Evolutionary conservation across 2,888 invertebrate species (phyloP), one percentile per base, ranked within the genome.

Genomic region (Tryphoninae sp.): DNA sequence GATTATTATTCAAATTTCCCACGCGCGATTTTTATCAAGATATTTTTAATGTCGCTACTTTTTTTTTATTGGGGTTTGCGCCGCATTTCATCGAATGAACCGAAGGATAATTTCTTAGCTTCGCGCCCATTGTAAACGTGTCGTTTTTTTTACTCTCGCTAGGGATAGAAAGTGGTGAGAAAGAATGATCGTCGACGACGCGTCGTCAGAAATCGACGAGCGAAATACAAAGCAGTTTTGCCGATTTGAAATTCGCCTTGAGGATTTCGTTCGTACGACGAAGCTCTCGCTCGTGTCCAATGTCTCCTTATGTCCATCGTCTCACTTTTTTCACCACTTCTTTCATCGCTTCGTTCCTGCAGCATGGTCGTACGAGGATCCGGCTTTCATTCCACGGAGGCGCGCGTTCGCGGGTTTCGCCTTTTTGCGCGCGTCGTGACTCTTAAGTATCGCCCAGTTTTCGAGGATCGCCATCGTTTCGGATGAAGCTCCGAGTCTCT

Each of bases 361-460:
- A 65, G n/a, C 68, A 33, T 59, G 33, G 65, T 45, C 40, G 19
- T 45, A 51, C 81, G 83, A 69, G 85, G 82, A 86, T 84, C 83
- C 83, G 75, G 82, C 80, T 85, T 86, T 88, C 86, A 87, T 88
- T 88, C 86, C 81, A 76, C 84, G 80, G 65, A 85, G 74, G 85
- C 83, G 67, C 84, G 81, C 85, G 85, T 33, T 9, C 59, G 19
- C 81, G 84, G 84, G 82, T 88, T 88, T 86, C 86, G 84, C 85
- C 80, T 82, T 71, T 82, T 83, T 72, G 77, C 85, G 86, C 86
- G 88, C 87, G 88, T 51, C 58, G 16, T 78, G 89, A 89, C 88
- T 89, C 83, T 87, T 88, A 89, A 89, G 86, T 86, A 83, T 84
- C 86, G 85, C 88, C 89, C 87, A 89, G 87, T 89, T 90, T 88